Percentiles rank a stretch among this genome's conserved stretches.
phyloP scores from a whole-genome alignment of 2,113 vertebrate species.

The Gymnobelideus leadbeateri region DNA sequence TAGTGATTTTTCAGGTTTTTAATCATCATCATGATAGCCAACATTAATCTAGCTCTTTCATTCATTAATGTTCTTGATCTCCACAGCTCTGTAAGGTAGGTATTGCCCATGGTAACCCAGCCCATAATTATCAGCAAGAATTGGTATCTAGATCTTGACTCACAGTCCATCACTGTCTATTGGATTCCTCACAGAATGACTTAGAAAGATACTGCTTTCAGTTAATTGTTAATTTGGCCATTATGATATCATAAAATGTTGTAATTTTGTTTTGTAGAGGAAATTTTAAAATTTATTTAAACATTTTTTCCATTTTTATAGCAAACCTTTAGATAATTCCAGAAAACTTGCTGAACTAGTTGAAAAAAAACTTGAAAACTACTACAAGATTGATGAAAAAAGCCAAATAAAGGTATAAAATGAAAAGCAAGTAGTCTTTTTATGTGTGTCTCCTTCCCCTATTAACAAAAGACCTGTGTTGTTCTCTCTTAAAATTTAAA shows the following conservation, averaged over 20 bases:
- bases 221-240: slow-evolving; percentile 59
- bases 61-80: background rate
- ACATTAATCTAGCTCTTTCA: background rate
- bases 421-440: slow-evolving; percentile 45
- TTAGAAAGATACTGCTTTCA: background rate
- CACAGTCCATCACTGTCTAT: background rate
- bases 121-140: background rate
- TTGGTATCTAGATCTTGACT: background rate
- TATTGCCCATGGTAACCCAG: background rate
- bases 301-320: slow-evolving; percentile 79
- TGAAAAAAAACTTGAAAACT: slow-evolving; percentile 90
- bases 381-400: slow-evolving; percentile 92
- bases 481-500: background rate
- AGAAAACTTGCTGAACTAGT: slow-evolving; percentile 92
- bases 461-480: slow-evolving; percentile 35
- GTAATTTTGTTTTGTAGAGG: slow-evolving; percentile 52
- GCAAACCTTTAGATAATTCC: slow-evolving; percentile 89
- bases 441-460: slow-evolving; percentile 19
- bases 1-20: slow-evolving; percentile 20
- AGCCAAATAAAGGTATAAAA: slow-evolving; percentile 91
- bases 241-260: slow-evolving; percentile 37
- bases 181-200: background rate
- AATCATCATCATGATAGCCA: background rate
- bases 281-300: slow-evolving; percentile 59
- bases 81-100: background rate